Conservation (phyloP, 1,140 invertebrate genomes). For the Nephotettix cincticeps region DNA sequence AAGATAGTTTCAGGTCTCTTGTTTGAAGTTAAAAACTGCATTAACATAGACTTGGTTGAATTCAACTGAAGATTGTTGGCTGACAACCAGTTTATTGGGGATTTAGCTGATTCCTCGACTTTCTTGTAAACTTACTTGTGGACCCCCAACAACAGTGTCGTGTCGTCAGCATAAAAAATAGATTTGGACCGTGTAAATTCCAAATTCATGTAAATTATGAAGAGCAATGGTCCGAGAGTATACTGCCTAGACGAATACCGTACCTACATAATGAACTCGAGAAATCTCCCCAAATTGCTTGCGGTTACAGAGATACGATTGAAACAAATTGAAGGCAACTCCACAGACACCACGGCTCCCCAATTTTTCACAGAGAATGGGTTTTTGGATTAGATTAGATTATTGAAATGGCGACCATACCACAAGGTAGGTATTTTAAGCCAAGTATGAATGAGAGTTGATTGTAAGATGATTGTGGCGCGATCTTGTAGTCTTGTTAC, state of each 20-base stretch:
- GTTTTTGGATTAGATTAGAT: no score
- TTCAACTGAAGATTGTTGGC: neutral
- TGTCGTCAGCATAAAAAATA: neutral
- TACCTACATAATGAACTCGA: neutral
- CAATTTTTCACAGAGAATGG: no score
- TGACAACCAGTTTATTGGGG: no score
- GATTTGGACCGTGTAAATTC: no score
- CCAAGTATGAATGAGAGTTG: no score
- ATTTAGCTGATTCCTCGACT: no score
- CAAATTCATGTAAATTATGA: neutral
- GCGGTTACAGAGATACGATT: neutral
- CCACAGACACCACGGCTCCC: neutral
- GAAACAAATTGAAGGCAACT: neutral
- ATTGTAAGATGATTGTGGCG: no score
- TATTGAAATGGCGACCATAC: no score
- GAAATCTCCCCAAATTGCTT: neutral
- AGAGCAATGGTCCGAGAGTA: neutral
- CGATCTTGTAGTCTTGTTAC: no score
- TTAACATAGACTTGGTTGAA: neutral
- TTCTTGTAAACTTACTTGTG: neutral
- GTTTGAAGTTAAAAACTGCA: neutral
- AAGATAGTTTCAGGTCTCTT: no score
- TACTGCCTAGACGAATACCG: neutral
- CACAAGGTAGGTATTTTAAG: no score
- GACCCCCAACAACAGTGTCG: neutral